Evolutionary conservation across 2,797 vertebrate genomes (phyloP).

Genomic region (Anabacerthia variegaticeps): DNA sequence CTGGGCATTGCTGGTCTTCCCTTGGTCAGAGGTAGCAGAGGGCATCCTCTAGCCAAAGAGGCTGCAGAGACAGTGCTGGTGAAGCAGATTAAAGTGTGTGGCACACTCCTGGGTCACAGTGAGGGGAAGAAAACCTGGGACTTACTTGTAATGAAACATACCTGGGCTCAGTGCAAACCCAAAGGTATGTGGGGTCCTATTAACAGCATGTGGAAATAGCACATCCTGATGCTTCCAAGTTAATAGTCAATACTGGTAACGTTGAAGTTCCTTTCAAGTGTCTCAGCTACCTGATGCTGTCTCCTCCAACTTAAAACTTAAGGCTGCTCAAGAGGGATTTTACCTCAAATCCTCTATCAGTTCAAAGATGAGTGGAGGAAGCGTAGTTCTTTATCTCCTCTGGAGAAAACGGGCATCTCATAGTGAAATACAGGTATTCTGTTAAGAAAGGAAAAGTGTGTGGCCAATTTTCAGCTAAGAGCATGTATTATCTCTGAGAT

Average conservation of each 20-base stretch:
- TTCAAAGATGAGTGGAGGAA: background rate
- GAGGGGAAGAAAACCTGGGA: background rate
- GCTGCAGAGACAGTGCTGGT: background rate
- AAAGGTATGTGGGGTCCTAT: accelerated
- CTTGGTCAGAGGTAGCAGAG: background rate
- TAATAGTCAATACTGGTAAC: too few relatives aligned
- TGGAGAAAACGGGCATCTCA: background rate
- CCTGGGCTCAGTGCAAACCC: background rate
- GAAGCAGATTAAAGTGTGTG: background rate
- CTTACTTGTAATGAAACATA: background rate
- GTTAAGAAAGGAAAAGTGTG: background rate
- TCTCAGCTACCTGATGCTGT: background rate
- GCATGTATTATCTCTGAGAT: background rate
- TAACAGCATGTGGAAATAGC: background rate
- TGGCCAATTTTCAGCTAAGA: background rate
- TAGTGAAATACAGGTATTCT: background rate
- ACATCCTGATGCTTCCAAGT: background rate
- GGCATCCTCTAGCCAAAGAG: background rate
- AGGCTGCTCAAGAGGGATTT: background rate
- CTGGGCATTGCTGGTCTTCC: background rate
- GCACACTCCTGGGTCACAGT: accelerated
- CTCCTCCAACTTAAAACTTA: background rate
- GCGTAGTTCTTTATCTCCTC: background rate
- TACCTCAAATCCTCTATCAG: background rate
- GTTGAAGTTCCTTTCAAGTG: background rate